Evolutionary conservation across 2,888 invertebrate species (phyloP), one percentile per base, ranked within the genome.

Genomic region (Anthophora plumipes): DNA sequence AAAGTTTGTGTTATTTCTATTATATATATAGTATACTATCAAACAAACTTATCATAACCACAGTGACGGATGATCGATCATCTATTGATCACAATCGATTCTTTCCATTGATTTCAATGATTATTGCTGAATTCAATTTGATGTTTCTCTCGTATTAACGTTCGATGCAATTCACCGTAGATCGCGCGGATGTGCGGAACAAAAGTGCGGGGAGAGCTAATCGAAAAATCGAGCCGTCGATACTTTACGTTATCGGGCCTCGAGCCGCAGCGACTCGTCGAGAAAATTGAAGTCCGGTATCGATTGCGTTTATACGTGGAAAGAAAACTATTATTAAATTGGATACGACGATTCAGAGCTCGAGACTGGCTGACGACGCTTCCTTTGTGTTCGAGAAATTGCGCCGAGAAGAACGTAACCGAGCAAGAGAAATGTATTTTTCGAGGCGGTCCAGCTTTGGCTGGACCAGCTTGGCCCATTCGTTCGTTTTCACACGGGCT

Each of bases 261-360:
- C 39, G 41, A 52, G 43, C 54, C 46, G 48, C 22, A 9, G 39
- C 31, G 48, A 63, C 72, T 57, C 63, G 64, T 43, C 73, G 73
- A 50, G 76, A 72, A 72, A 77, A 77, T 77, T 74, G 75, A 73
- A 60, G 77, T 54, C 31, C 78, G 25, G 60, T 80, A 86, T 88
- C 86, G 86, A 90, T 89, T 86, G 87, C 85, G 82, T 85, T 90
- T 88, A 89, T 88, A 89, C 83, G 75, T 77, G 77, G 48, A 85
- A 85, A 86, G 84, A 83, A 89, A 88, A 88, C 89, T 89, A 89
- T 89, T 89, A 91, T 90, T 90, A 90, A 91, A 91, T 90, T 90
- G 91, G 79, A 89, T 89, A 89, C 85, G 86, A 81, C 84, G 72
- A 87, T 85, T 85, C 83, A 81, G 59, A 83, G 83, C 76, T 79